These are phyloP conservation scores for Callosobruchus maculatus DNA, from an alignment of 2,888 invertebrate species.

Conservation along the genomic window DNA sequence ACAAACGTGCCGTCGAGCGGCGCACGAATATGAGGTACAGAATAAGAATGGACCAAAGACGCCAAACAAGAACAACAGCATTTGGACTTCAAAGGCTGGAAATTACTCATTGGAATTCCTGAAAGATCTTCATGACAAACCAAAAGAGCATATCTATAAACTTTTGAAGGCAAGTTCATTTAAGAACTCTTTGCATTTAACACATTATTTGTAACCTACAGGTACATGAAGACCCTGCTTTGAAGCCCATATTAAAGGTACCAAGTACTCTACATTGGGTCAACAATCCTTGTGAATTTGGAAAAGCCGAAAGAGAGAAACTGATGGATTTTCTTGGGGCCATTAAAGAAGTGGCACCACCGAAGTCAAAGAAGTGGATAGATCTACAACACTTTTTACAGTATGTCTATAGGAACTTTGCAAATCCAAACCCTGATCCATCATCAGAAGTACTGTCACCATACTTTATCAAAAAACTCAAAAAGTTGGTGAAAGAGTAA, in stretches of 20 bases:
- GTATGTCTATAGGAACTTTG: slow-evolving; percentile 42
- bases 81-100: slow-evolving; percentile 7
- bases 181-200: background rate
- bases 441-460: slow-evolving; percentile 36
- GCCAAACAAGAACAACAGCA: slow-evolving; percentile 9
- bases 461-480: slow-evolving; percentile 37
- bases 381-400: slow-evolving; percentile 43
- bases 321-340: slow-evolving; percentile 33
- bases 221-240: slow-evolving; percentile 20
- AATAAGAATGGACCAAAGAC: slow-evolving; percentile 25
- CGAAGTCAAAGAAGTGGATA: slow-evolving; percentile 36
- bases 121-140: slow-evolving; percentile 34
- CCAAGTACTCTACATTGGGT: slow-evolving; percentile 19
- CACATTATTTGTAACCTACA: slow-evolving; percentile 10
- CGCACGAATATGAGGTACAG: slow-evolving; percentile 34
- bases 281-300: slow-evolving; percentile 21
- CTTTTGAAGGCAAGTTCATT: slow-evolving; percentile 28
- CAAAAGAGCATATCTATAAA: slow-evolving; percentile 32
- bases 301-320: slow-evolving; percentile 27
- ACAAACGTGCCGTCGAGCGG: slow-evolving; percentile 32
- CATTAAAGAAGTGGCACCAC: slow-evolving; percentile 34
- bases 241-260: slow-evolving; percentile 3
- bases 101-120: slow-evolving; percentile 37
- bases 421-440: slow-evolving; percentile 35
- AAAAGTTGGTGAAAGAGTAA: slow-evolving; percentile 38